These are phyloP conservation scores for Polydrusus cervinus DNA, from an alignment of 2,888 invertebrate species.

Conservation along the genomic window DNA sequence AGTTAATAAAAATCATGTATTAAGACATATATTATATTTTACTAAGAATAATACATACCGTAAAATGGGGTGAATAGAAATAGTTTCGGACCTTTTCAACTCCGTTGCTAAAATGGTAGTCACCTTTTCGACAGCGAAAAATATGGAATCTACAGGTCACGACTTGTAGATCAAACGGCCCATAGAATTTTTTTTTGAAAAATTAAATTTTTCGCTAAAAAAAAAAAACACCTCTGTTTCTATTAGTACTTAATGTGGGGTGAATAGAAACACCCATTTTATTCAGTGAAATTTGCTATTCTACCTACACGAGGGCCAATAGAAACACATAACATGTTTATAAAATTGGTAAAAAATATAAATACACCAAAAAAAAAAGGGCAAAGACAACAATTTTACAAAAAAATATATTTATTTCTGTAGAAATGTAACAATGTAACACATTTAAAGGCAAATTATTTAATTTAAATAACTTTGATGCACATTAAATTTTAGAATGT, in stretches of 20 bases:
- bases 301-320: background rate
- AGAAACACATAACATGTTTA: background rate
- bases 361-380: background rate
- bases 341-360: background rate
- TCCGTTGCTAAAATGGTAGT: conserved; percentile 24
- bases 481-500: conserved; percentile 19
- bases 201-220: background rate
- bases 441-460: too few relatives aligned
- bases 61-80: conserved; percentile 12
- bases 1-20: too few relatives aligned
- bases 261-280: conserved; percentile 21
- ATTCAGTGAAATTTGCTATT: conserved; percentile 3
- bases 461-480: conserved; percentile 19
- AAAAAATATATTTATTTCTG: conserved; percentile 12
- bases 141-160: conserved; percentile 25
- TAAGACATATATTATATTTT: too few relatives aligned
- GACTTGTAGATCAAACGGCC: conserved; percentile 14
- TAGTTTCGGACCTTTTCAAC: conserved; percentile 2
- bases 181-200: background rate
- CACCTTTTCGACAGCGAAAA: conserved; percentile 24
- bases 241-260: conserved; percentile 3
- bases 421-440: conserved; percentile 23
- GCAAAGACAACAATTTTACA: conserved; percentile 9
- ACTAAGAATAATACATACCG: too few relatives aligned
- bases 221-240: conserved; percentile 12